Conservation (phyloP, 2,113 vertebrate genomes). For the Grammomys surdaster region DNA sequence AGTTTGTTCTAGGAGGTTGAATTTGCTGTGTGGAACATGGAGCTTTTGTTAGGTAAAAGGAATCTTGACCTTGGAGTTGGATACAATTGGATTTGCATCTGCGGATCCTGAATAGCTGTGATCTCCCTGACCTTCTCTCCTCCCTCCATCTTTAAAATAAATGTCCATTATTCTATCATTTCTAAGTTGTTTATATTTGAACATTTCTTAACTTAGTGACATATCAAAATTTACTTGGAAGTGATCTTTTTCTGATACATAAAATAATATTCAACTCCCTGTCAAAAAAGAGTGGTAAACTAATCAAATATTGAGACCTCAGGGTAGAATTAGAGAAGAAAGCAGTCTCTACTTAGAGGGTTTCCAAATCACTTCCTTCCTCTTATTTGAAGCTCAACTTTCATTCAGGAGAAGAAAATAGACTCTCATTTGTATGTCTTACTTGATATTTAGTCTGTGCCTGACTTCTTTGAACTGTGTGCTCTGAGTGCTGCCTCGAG, state of each 20-base stretch:
- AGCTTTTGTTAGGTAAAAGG: background rate
- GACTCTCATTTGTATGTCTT: background rate
- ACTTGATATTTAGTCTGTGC: background rate
- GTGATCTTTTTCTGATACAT: background rate
- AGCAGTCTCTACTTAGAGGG: background rate
- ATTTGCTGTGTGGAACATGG: rapidly evolving
- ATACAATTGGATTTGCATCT: background rate
- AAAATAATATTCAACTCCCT: background rate
- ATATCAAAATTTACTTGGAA: background rate
- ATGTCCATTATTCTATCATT: background rate
- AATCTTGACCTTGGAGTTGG: background rate
- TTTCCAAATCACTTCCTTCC: background rate
- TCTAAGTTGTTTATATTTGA: background rate
- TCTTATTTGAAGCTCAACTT: background rate
- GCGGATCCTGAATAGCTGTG: background rate
- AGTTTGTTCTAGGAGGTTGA: background rate
- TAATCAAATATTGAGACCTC: no score
- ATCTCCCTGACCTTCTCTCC: background rate
- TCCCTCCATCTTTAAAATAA: background rate
- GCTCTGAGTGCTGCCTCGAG: background rate
- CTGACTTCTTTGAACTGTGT: background rate
- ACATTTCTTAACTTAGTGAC: background rate
- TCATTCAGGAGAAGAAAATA: background rate
- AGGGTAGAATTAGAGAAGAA: background rate
- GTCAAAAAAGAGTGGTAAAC: background rate